These are phyloP conservation scores for Ceratosolen fusciceps DNA, from an alignment of 1,140 invertebrate genomes.

Conservation along the genomic window DNA sequence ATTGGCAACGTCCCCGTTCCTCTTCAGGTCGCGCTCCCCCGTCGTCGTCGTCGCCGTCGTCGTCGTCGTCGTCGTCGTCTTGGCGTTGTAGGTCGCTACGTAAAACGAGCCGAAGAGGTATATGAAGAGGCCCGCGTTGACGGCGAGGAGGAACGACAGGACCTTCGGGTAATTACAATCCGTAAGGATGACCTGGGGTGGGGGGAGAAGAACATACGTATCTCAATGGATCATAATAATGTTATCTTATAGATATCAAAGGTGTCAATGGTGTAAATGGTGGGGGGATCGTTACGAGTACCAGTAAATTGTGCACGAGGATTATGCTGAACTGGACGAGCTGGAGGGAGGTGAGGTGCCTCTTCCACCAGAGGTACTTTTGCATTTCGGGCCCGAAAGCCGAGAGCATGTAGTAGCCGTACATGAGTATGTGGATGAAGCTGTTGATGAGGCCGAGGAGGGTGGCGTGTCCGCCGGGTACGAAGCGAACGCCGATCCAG, in stretches of 20 bases:
- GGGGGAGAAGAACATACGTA: no score
- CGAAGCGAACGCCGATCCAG: slow-evolving; percentile 89
- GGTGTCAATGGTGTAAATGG: not conserved
- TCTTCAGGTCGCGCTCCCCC: not conserved
- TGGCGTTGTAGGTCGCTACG: slow-evolving; percentile 76
- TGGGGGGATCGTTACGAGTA: no score
- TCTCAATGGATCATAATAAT: no score
- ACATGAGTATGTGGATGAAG: slow-evolving; percentile 89
- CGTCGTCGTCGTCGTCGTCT: no score
- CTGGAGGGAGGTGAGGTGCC: slow-evolving; percentile 88
- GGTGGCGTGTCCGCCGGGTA: slow-evolving; percentile 84
- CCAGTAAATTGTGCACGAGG: slow-evolving; percentile 79
- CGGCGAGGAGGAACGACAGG: slow-evolving; percentile 78
- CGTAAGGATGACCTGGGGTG: slow-evolving; percentile 60
- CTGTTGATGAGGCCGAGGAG: slow-evolving; percentile 89
- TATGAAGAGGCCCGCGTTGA: slow-evolving; percentile 85
- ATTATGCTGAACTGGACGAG: slow-evolving; percentile 88
- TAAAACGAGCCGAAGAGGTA: slow-evolving; percentile 91
- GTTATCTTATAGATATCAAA: not conserved
- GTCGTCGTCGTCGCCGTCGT: no score
- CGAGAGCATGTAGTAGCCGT: slow-evolving; percentile 86
- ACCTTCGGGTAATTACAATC: slow-evolving; percentile 79
- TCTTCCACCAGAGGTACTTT: slow-evolving; percentile 94
- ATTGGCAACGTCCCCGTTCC: slow-evolving; percentile 28
- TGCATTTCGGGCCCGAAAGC: slow-evolving; percentile 86